Base-by-base conservation (phyloP, 2,113 vertebrate species). In the Heterotis niloticus region DNA sequence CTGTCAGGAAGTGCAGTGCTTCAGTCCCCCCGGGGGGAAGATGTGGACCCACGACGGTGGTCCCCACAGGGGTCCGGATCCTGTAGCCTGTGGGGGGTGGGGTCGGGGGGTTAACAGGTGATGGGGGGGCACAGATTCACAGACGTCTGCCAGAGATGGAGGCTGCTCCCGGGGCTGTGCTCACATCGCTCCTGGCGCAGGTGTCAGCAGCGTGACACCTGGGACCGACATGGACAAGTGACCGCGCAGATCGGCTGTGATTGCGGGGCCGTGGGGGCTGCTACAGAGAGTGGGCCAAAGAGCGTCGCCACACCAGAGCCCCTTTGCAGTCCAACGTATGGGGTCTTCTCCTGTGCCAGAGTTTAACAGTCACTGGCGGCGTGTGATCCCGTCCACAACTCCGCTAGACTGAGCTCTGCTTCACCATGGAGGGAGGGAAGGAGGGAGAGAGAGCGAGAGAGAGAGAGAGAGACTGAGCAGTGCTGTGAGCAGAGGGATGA, bases 61-160 rank as follows among this genome's bases (percentile, higher is more conserved):
- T 62, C 65, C 82, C 90, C 90, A 89, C 92, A 88, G 87, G 81
- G 83, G 69, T 64, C 68, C 12, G 86, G 87, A 85, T 89, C 88
- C 91, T 90, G 85, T 79, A 86, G 92, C 90, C 89, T 89, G 91
- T 88, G 88, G 93, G 89, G 90, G 44, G 65, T 51, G 28, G 85
- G 91, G 90, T 44, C 3, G 34, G 34, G 88, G 88, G 93, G 89
- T 90, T 64, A 90, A 93, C 93, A 93, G 93, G 92, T 93, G 77
- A 78, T 28, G 29, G 65, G 64, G 26, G 85, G 91, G 90, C 34
- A 88, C 91, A 90, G 90, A 88, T 84, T 88, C 87, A 87, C 88
- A 84, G 82, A 89, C 82, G 54, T 78, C 71, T 82, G 83, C 83
- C 83, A 28, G 77, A 20, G 28, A 20, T 82, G 52, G 69, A 52